Evolutionary conservation across 2,113 vertebrate species (phyloP), one percentile per base, ranked within the genome.

Genomic region (Calyptommatus sinebrachiatus): DNA sequence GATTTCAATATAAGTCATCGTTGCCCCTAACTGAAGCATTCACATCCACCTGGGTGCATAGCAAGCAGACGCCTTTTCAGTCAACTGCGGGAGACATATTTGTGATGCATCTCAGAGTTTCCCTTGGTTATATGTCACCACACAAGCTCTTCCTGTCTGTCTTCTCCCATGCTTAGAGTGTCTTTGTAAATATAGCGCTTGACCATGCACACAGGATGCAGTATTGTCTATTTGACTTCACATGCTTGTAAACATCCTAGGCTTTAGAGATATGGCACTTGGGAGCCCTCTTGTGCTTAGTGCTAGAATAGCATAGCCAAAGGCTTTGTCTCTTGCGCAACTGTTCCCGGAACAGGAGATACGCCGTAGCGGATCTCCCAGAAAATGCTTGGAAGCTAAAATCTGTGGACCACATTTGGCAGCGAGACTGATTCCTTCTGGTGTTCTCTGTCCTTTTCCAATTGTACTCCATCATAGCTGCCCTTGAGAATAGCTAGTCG

Each of bases 401-500:
- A 6, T 31, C 53, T 78, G 31, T 83, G 50, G 35, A 41, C 41
- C 24, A 74, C 26, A 29, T 28, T 78, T n/a, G 50, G n/a, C 18
- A 88, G 35, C 14, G 85, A 69, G 62, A 88, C 50, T 3, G 74
- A 53, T 26, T 88, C 78, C 18, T 31, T 80, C 29, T 53, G 65
- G 1, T 76, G 66, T 12, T 46, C 79, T 45, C 61, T 61, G 14
- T 76, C 77, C 31, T 76, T 75, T 29, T 62, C 61, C 35, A 66
- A 50, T 20, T 31, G 61, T 66, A 82, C 61, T 3, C 31, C 48
- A 18, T 87, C 70, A 0, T 69, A 71, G 80, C 50, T 84, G 31
- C 87, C 87, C 62, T 78, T 77, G 57, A 86, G 50, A 66, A 88
- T 80, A 29, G 84, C 77, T 69, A 88, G 46, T 57, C 83, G 84